These are phyloP conservation scores for Drosophila murphyi DNA, from an alignment of 1,140 invertebrate genomes.

Conservation along the genomic window DNA sequence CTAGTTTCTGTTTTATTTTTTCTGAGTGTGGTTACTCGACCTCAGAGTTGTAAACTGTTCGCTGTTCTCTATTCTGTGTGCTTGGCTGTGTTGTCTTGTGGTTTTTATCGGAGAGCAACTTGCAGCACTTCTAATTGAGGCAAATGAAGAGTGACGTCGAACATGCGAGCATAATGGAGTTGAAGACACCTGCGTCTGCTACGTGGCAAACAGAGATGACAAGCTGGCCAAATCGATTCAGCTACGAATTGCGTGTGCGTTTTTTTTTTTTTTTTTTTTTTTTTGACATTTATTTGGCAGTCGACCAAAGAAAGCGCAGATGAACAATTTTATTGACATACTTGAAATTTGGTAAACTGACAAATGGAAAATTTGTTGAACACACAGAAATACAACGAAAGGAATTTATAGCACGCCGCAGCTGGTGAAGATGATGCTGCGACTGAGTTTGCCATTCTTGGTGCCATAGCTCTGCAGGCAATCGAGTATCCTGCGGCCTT, in stretches of 20 bases:
- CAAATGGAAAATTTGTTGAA: slow-evolving; percentile 26
- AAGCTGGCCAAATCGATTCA: not conserved
- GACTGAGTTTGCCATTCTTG: slow-evolving; percentile 73
- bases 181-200: slow-evolving; percentile 68
- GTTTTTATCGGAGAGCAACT: slow-evolving; percentile 16
- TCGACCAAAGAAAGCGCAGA: not conserved
- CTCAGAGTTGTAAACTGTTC: too few species aligned
- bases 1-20: too few species aligned
- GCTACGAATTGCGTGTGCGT: not conserved
- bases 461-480: slow-evolving; percentile 71
- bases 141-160: slow-evolving; percentile 78
- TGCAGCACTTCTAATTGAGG: slow-evolving; percentile 61
- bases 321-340: slow-evolving; percentile 28
- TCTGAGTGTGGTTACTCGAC: too few species aligned
- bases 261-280: not conserved
- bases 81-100: not conserved
- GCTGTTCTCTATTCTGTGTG: not conserved
- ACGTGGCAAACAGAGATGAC: slow-evolving; percentile 35
- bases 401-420: slow-evolving; percentile 58
- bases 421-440: slow-evolving; percentile 47
- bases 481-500: slow-evolving; percentile 67
- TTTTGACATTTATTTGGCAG: slow-evolving; percentile 32
- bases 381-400: not conserved
- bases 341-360: not conserved
- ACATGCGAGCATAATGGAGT: slow-evolving; percentile 74